A percentile compares a stretch with the other conserved stretches of the same genome.
Conservation (phyloP, 2,888 invertebrate species). For the Cinara cedri region DNA sequence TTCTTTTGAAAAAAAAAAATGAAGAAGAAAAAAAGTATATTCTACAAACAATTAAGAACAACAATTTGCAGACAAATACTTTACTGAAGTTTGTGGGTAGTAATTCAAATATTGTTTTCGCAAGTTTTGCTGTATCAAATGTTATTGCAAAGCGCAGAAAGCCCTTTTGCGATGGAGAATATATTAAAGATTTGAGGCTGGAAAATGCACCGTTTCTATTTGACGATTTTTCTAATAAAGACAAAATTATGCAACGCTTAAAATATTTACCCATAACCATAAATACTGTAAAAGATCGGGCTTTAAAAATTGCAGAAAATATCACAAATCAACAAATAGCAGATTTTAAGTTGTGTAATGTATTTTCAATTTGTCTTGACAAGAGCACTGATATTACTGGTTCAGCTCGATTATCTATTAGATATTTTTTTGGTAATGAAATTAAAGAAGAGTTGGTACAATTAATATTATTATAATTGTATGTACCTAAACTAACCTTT, state of each 20-base stretch:
- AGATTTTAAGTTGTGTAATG: slow-evolving; percentile 2
- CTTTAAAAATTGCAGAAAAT: slow-evolving; percentile 16
- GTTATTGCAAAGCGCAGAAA: background rate
- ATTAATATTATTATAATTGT: no score
- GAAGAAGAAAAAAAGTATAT: slow-evolving; percentile 8
- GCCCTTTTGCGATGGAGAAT: background rate
- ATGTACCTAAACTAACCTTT: no score
- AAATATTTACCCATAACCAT: slow-evolving; percentile 12
- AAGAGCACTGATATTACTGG: no score
- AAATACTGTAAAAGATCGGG: slow-evolving; percentile 25
- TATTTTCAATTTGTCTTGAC: slow-evolving; percentile 22
- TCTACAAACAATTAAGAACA: slow-evolving; percentile 13
- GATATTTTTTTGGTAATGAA: no score
- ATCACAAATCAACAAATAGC: background rate
- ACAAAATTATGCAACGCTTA: slow-evolving; percentile 14
- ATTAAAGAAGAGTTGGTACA: no score
- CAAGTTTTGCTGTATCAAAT: slow-evolving; percentile 16
- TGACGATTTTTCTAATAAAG: slow-evolving; percentile 14
- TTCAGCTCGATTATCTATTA: no score
- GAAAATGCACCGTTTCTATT: background rate
- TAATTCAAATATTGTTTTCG: slow-evolving; percentile 8
- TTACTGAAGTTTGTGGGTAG: background rate
- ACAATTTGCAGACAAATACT: background rate
- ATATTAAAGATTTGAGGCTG: background rate
- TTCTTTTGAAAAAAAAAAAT: background rate